A percentile compares a stretch with the other conserved stretches of the same genome.
These are phyloP conservation scores for Margarornis squamiger DNA, from an alignment of 2,797 vertebrate genomes.

Conservation along the genomic window DNA sequence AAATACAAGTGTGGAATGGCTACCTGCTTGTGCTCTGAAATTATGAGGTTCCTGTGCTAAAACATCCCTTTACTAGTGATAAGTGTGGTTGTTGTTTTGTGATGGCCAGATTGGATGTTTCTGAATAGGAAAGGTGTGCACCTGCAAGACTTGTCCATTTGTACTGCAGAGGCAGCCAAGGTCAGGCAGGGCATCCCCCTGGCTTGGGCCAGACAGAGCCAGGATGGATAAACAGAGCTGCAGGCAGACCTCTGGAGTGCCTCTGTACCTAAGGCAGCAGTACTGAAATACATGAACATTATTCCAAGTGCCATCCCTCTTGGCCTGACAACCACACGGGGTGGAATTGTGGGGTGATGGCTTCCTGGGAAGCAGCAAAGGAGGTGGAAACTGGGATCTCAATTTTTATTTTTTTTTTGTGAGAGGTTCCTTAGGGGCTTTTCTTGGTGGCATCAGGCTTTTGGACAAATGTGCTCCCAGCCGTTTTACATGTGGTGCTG, in stretches of 20 bases:
- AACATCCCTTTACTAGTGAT: neutral
- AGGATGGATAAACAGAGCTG: neutral
- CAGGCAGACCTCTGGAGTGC: neutral
- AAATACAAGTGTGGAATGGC: neutral
- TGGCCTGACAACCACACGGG: neutral
- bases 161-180: neutral
- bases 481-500: neutral
- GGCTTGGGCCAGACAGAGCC: neutral
- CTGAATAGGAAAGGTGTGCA: neutral
- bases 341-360: neutral
- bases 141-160: neutral
- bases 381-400: neutral
- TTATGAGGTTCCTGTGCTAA: neutral
- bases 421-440: neutral
- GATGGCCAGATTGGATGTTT: neutral
- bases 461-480: neutral
- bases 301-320: neutral
- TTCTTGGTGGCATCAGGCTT: neutral
- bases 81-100: neutral
- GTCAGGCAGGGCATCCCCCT: neutral
- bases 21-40: neutral
- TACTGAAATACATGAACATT: neutral
- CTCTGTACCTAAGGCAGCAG: neutral
- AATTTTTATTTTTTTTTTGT: too few relatives aligned
- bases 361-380: neutral